These are phyloP conservation scores for Thumatha senex DNA, from an alignment of 2,888 invertebrate genomes.

Conservation along the genomic window DNA sequence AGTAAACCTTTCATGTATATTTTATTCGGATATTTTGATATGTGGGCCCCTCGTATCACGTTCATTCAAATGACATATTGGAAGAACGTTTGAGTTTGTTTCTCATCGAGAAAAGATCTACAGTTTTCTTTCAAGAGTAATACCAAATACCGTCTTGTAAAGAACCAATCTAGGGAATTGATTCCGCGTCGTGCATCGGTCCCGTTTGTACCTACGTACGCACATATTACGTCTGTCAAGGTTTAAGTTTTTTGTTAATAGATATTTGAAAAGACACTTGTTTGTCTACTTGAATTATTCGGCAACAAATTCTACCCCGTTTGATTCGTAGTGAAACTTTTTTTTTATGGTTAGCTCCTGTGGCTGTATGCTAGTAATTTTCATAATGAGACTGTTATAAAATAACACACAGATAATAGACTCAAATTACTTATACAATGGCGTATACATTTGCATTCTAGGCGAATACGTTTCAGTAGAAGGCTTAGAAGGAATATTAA, in stretches of 20 bases:
- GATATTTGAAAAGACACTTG: conserved; percentile 11
- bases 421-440: background rate
- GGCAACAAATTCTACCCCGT: background rate
- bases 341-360: background rate
- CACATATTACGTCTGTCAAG: conserved; percentile 19
- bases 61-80: conserved; percentile 79
- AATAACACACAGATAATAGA: background rate
- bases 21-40: conserved; percentile 75
- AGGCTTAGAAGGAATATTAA: conserved; percentile 10
- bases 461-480: conserved; percentile 1
- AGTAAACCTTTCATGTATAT: conserved; percentile 79
- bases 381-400: background rate
- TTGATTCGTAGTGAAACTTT: background rate
- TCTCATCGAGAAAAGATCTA: conserved; percentile 61
- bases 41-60: conserved; percentile 66
- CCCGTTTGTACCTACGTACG: conserved; percentile 30
- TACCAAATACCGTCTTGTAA: conserved; percentile 63
- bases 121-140: conserved; percentile 65
- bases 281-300: background rate
- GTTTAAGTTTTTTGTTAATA: conserved; percentile 29
- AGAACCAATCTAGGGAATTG: conserved; percentile 64
- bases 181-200: conserved; percentile 48
- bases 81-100: conserved; percentile 68
- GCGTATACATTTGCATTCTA: background rate
- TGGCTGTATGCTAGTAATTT: background rate